A percentile compares a stretch with the other conserved stretches of the same genome.
Conservation (phyloP, 1,140 invertebrate genomes). For the Sweltsa coloradensis region DNA sequence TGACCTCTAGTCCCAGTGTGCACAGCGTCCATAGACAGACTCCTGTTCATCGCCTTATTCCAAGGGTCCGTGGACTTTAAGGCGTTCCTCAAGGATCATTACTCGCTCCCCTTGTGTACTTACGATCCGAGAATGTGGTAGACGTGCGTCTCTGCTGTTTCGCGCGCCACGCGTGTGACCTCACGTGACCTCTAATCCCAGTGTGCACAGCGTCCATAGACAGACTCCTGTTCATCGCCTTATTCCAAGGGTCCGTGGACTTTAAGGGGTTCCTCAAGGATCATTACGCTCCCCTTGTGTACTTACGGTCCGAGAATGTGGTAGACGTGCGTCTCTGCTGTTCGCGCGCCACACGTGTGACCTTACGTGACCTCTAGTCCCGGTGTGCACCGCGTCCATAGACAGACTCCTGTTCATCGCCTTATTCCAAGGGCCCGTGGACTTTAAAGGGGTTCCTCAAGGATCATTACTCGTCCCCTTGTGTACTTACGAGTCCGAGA, state of each 20-base stretch:
- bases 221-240: slow-evolving; percentile 46
- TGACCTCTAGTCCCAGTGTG: slow-evolving; percentile 59
- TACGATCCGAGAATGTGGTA: slow-evolving; percentile 27
- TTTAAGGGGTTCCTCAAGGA: too few relatives aligned
- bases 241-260: slow-evolving; percentile 30
- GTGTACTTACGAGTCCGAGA: slow-evolving; percentile 27
- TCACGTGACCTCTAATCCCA: slow-evolving; percentile 53
- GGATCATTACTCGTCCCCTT: too few relatives aligned
- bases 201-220: slow-evolving; percentile 70
- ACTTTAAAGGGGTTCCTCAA: slow-evolving; percentile 27
- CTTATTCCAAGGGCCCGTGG: slow-evolving; percentile 30
- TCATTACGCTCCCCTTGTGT: too few relatives aligned
- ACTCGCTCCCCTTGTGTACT: slow-evolving; percentile 17
- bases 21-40: slow-evolving; percentile 64
- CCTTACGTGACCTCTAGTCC: slow-evolving; percentile 53
- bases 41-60: slow-evolving; percentile 42
- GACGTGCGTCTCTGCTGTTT: slow-evolving; percentile 10
- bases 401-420: slow-evolving; percentile 51
- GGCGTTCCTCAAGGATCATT: slow-evolving; percentile 23
- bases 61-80: slow-evolving; percentile 30
- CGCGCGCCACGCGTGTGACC: slow-evolving; percentile 46
- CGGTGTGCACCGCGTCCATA: slow-evolving; percentile 66
- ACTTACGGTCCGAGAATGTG: slow-evolving; percentile 28
- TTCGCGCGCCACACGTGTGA: slow-evolving; percentile 43
- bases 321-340: slow-evolving; percentile 16